A percentile compares a stretch with the other conserved stretches of the same genome.
These are phyloP conservation scores for Pungitius pungitius DNA, from an alignment of 2,113 vertebrate genomes.

Conservation along the genomic window DNA sequence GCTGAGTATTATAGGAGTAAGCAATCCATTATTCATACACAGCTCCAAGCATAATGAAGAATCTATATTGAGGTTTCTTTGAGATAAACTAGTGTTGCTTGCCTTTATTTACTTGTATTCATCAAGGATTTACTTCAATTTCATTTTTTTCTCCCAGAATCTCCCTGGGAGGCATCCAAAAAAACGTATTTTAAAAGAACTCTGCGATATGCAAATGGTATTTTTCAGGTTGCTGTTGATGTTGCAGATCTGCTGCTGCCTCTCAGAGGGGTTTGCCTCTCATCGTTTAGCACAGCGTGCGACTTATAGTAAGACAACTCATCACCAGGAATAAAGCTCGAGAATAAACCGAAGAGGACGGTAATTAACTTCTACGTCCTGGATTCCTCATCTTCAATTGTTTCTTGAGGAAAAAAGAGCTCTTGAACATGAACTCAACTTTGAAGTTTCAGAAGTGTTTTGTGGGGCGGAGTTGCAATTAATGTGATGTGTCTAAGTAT, in stretches of 20 bases:
- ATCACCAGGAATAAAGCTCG: not conserved
- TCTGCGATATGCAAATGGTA: not conserved
- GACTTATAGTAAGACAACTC: not conserved
- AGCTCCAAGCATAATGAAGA: not conserved
- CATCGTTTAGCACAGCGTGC: not conserved
- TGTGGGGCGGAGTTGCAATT: not conserved
- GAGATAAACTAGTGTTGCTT: not conserved
- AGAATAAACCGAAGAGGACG: not conserved
- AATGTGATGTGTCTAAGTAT: not conserved
- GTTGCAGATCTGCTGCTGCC: not conserved
- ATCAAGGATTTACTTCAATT: not conserved
- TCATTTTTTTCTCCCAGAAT: not conserved
- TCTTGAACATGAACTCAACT: constrained; percentile 2
- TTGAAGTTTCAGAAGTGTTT: not conserved
- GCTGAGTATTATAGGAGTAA: not conserved
- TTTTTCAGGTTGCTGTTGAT: not conserved
- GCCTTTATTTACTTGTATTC: not conserved
- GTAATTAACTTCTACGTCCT: not conserved
- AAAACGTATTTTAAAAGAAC: not conserved
- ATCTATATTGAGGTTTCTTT: not conserved
- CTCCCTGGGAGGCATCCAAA: not conserved
- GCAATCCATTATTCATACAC: not conserved
- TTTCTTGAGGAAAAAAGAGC: constrained; percentile 2
- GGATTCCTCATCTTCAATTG: constrained; percentile 5
- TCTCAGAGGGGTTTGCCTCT: not conserved